phyloP scores from a whole-genome alignment of 2,113 vertebrate species.

The Callionymus lyra region DNA sequence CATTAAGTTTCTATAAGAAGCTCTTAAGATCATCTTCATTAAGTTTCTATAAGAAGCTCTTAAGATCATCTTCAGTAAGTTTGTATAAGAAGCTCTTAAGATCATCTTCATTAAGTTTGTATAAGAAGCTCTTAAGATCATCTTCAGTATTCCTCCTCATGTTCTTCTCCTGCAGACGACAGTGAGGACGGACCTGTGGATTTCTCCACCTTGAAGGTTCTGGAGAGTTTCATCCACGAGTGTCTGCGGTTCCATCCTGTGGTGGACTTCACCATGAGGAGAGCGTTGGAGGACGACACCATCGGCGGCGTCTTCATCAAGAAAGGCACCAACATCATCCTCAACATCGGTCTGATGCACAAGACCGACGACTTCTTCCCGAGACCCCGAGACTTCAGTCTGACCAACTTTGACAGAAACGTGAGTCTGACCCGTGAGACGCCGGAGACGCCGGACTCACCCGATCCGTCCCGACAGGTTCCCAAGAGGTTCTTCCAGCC shows the following conservation, averaged over 20 bases:
- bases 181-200: conserved; percentile 67
- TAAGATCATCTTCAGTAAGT: too few species aligned
- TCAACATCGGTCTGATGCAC: conserved; percentile 90
- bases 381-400: conserved; percentile 82
- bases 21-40: too few species aligned
- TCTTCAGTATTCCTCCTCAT: too few species aligned
- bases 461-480: conserved; percentile 68
- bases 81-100: too few species aligned
- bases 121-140: too few species aligned
- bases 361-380: conserved; percentile 80
- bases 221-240: conserved; percentile 88
- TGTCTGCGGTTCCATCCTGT: conserved; percentile 88
- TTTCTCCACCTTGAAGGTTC: conserved; percentile 68
- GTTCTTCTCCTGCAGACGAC: conserved; percentile 62
- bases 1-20: too few species aligned
- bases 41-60: too few species aligned
- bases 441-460: not conserved
- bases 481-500: conserved; percentile 90
- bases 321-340: conserved; percentile 90
- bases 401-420: conserved; percentile 83
- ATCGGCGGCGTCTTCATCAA: conserved; percentile 79
- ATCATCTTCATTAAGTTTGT: too few species aligned
- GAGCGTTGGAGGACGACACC: conserved; percentile 78
- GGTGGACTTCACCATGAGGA: conserved; percentile 86
- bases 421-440: conserved; percentile 54